Base-by-base conservation (phyloP, 2,888 invertebrate genomes). In the Periphyllus acericola region DNA sequence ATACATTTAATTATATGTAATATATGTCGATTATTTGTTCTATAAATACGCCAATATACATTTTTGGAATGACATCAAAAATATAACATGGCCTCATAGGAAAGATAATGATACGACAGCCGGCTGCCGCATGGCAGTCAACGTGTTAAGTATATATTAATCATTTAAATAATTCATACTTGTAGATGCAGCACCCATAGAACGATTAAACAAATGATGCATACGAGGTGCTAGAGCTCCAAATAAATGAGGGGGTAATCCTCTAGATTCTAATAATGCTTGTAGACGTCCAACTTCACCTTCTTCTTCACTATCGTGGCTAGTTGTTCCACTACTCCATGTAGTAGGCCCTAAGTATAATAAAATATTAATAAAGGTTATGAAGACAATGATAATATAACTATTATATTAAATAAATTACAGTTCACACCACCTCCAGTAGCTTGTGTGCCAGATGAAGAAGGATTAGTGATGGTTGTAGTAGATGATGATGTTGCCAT, bases 211-310 rank as follows among this genome's bases (percentile, higher is more conserved):
- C 89, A 99, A 93, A 91, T 98, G 98, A 91, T 99, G 98, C 98
- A 99, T 97, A 84, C 99, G 94, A 80, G 99, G 98, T 0, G 97
- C 99, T 86, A 99, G 93, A 1, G 98, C 98, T 66, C 98, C 98
- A 91, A 99, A 97, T 89, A 99, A 93, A 92, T 99, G 98, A 25
- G 98, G 98, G n/a, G 99, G 98, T 90, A 99, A 92, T 46, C 99
- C 99, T 90, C 98, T 94, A 25, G 98, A 97, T 92, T 99, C 99
- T 84, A 99, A 93, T 90, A 99, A 92, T 40, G 98, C 98, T 92
- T 99, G 98, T 89, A 99, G 93, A 81, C 98, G 94, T 71, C 98
- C 98, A 91, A 99, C 98, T 92, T 99, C 98, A 90, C 96, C 96
- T 91, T 98, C 98, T 92, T 98, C 98, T 91, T 96, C 95, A 55